Base-by-base conservation (phyloP, 1,140 invertebrate genomes). In the Telenomus remus region DNA sequence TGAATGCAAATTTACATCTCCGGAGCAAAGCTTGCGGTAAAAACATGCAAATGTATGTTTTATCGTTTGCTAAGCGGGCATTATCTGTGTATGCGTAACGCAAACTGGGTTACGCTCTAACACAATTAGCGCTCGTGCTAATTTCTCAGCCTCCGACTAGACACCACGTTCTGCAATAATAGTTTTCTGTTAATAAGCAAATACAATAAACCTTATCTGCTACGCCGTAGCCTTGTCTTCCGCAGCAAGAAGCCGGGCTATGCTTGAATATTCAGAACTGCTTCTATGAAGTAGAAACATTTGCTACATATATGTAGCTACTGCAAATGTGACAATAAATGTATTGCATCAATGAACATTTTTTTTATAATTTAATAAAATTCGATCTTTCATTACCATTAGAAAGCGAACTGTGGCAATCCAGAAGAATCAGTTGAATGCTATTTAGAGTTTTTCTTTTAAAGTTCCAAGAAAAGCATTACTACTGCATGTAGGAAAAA, bases 151-250 rank as follows among this genome's bases (percentile, higher is more conserved):
- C 71, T 80, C 71, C 78, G 68, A 79, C 78, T 79, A 80, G 78
- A 79, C 79, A 83, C 74, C 80, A n/a, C n/a, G 76, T 56, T 72
- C 71, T 74, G 65, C 78, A 77, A 81, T 81, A 81, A 83, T 85
- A 80, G 82, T 84, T 84, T 81, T 59, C 80, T 85, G 85, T 85
- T 85, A 86, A 85, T 85, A 82, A 84, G 84, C 84, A 83, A 85
- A 85, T 83, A 85, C 83, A 86, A 86, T 84, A 82, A 81, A 81
- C 65, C 81, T 72, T 82, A 82, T 81, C 82, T 82, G 64, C 76
- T 70, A 78, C 68, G 79, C 71, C 51, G 60, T 37, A 65, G 59
- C 16, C 27, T 14, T 44, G 60, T 59, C 63, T 46, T 47, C 37
- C 54, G 44, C 65, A 51, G 13, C 49, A 15, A 42, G 55, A 35